A percentile compares a stretch with the other conserved stretches of the same genome.
Conservation (phyloP, 2,113 vertebrate species). For the Ageneiosus marmoratus region DNA sequence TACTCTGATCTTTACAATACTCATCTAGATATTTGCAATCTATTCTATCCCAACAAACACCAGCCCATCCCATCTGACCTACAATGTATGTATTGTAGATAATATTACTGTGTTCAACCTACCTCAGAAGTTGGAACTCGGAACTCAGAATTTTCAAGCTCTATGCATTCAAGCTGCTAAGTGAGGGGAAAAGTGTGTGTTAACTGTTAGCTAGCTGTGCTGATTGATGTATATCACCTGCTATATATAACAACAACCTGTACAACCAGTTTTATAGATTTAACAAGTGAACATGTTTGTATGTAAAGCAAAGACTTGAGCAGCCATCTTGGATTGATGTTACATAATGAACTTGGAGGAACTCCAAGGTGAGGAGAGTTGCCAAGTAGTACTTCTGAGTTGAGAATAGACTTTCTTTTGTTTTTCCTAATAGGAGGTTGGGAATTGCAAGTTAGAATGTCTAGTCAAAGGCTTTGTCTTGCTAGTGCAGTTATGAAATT, state of each 20-base stretch:
- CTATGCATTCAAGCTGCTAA: neutral
- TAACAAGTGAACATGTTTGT: no score
- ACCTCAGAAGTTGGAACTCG: neutral
- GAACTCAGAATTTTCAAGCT: no score
- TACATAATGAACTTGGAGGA: neutral
- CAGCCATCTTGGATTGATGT: neutral
- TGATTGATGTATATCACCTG: neutral
- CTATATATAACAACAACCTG: neutral
- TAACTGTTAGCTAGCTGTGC: no score
- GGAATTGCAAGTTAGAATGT: no score
- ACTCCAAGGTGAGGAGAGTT: neutral
- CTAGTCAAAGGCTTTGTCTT: no score
- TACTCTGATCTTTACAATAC: conserved; percentile 12
- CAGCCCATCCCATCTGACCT: neutral
- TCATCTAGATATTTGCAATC: neutral
- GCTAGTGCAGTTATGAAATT: no score
- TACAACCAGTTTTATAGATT: no score
- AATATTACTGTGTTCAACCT: neutral
- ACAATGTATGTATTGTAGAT: neutral
- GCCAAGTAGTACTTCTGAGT: no score
- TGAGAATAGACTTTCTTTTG: no score
- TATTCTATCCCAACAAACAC: neutral
- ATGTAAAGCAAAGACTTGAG: no score
- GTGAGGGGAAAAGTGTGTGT: neutral
- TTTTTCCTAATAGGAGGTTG: no score